Conservation (phyloP, 2,113 vertebrate species). For the Hippolais icterina region DNA sequence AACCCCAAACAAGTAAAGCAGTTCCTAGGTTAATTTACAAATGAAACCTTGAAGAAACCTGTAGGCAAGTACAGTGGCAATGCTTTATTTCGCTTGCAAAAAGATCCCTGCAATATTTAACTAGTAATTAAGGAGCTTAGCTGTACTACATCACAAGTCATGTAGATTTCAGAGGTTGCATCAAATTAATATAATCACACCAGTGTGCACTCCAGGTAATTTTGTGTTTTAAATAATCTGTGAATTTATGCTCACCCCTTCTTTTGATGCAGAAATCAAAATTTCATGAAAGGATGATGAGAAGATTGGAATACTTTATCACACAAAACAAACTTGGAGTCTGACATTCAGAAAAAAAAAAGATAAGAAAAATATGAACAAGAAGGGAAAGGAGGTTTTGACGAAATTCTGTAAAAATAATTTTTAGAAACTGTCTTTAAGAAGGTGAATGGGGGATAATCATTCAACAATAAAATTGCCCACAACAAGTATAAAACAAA, state of each 20-base stretch:
- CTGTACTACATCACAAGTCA: constrained; percentile 16
- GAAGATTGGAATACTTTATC: background rate
- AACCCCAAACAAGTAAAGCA: rapidly evolving
- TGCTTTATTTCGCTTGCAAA: background rate
- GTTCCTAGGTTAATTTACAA: background rate
- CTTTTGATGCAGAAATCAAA: background rate
- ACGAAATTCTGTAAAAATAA: background rate
- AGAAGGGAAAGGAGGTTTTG: background rate
- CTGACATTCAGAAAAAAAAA: background rate
- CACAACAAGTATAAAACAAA: background rate
- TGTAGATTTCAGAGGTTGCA: background rate
- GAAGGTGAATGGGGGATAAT: background rate
- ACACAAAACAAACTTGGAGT: background rate
- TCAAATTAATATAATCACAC: background rate
- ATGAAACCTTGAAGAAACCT: background rate
- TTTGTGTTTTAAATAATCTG: background rate
- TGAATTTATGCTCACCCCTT: background rate
- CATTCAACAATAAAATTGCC: background rate
- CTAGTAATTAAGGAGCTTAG: constrained; percentile 38
- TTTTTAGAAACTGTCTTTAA: background rate
- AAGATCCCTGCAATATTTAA: constrained; percentile 12
- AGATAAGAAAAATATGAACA: background rate
- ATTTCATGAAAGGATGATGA: background rate
- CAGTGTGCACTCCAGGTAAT: constrained; percentile 10
- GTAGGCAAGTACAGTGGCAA: background rate